Evolutionary conservation across 2,888 invertebrate species (phyloP).

Genomic region (Apamea sordens): DNA sequence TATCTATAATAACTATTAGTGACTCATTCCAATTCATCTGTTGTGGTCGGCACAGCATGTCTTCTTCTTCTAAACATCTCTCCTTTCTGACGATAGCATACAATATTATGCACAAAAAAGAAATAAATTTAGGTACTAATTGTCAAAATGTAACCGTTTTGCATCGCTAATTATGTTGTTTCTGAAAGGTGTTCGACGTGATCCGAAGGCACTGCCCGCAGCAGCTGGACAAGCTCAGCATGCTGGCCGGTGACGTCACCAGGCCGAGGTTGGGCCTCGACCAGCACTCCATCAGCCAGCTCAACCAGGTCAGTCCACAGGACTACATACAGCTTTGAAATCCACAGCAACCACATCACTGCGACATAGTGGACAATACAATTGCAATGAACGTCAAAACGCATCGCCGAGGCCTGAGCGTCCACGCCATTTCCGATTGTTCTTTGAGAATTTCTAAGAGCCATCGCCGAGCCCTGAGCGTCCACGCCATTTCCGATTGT

Average conservation of each 20-base stretch:
- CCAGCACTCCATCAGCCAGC: constrained; percentile 76
- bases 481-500: too few species aligned
- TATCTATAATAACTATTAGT: too few species aligned
- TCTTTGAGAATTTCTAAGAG: too few species aligned
- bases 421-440: too few species aligned
- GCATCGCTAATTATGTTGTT: background rate
- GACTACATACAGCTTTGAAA: too few species aligned
- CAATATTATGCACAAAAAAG: too few species aligned
- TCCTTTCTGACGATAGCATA: too few species aligned
- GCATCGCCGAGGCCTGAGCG: too few species aligned
- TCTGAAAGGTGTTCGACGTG: constrained; percentile 88
- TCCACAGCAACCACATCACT: too few species aligned
- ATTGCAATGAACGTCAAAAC: background rate
- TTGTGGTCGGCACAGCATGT: background rate
- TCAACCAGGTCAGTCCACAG: constrained; percentile 45
- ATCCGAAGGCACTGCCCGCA: constrained; percentile 78
- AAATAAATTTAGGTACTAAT: background rate
- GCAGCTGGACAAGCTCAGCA: constrained; percentile 91
- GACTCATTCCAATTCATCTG: background rate
- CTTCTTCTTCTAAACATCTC: background rate
- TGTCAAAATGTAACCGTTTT: too few species aligned
- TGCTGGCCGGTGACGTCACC: constrained; percentile 91
- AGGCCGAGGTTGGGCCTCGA: constrained; percentile 89
- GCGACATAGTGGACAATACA: too few species aligned
- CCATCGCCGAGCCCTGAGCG: too few species aligned